Evolutionary conservation across 2,888 invertebrate species (phyloP), one percentile per base, ranked within the genome.

Genomic region (Apodemia duryi): DNA sequence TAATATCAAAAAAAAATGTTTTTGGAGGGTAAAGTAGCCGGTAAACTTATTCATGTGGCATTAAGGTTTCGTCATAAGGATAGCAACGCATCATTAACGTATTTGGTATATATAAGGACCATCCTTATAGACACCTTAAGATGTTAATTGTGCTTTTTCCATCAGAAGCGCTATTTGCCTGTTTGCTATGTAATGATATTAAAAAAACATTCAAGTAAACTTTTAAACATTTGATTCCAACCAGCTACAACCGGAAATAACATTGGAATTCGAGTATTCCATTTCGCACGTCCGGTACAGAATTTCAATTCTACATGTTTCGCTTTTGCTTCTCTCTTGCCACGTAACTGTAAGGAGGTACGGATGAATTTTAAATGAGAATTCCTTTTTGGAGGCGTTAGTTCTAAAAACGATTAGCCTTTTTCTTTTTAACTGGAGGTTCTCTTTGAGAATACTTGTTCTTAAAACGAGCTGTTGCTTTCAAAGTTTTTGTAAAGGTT

Each of bases 241-340:
- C 83, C 82, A 82, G 80, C 82, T 80, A 80, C 80, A 78, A 63
- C 63, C 74, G 74, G 77, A 76, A 80, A 83, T 84, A 81, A 84
- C 82, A 82, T 83, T 82, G 71, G 67, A 73, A 72, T 81, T 81
- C 79, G 82, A 81, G 83, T 82, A 84, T 78, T 75, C 72, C 75
- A 76, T 81, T 81, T 77, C 77, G 79, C 81, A 82, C 83, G 85
- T 77, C 78, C 77, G 77, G 77, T 75, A 70, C 76, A 80, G 85
- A 90, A 88, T 88, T 88, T 87, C 83, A 88, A 89, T 89, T 86
- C 83, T 74, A 77, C 73, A 75, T 83, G 84, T 83, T 84, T 85
- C 85, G 81, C 76, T 79, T 81, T 76, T 76, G 46, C 46, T 77
- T 77, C 77, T 79, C 77, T 77, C 81, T 79, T 80, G 78, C 83